These are phyloP conservation scores for Iguana delicatissima DNA, from an alignment of 2,797 vertebrate species.

Conservation along the genomic window DNA sequence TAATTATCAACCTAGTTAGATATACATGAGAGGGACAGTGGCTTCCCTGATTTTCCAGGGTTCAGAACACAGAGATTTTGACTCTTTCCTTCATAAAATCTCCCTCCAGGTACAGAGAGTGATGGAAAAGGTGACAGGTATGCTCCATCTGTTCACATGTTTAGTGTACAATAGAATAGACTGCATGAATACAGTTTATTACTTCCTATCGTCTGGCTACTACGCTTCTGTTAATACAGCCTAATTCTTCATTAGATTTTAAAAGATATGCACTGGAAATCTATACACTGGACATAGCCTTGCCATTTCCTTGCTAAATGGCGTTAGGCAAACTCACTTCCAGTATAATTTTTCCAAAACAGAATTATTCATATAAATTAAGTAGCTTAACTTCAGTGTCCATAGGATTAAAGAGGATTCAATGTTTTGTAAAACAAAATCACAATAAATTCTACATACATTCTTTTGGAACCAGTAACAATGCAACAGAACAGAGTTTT, in stretches of 20 bases:
- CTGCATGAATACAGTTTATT: background rate
- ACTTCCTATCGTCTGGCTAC: background rate
- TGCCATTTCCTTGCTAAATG: background rate
- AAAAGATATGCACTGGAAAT: background rate
- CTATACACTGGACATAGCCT: background rate
- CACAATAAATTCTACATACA: background rate
- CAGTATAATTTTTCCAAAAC: background rate
- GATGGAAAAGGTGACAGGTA: background rate
- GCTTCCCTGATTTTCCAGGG: too few species aligned
- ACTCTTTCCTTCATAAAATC: too few species aligned
- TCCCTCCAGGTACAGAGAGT: too few species aligned
- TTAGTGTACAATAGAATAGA: background rate
- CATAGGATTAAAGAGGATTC: slow-evolving; percentile 1
- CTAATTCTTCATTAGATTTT: background rate
- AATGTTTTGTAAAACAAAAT: slow-evolving; percentile 6
- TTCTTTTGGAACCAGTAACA: background rate
- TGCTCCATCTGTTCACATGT: too few species aligned
- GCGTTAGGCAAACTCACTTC: background rate
- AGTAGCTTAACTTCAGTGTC: background rate
- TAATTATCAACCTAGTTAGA: too few species aligned
- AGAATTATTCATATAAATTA: background rate
- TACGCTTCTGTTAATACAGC: background rate
- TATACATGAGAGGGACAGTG: too few species aligned
- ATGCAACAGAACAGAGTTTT: background rate
- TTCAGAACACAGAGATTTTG: too few species aligned